Base-by-base conservation (phyloP, 2,797 vertebrate species). In the Anguilla marmorata region DNA sequence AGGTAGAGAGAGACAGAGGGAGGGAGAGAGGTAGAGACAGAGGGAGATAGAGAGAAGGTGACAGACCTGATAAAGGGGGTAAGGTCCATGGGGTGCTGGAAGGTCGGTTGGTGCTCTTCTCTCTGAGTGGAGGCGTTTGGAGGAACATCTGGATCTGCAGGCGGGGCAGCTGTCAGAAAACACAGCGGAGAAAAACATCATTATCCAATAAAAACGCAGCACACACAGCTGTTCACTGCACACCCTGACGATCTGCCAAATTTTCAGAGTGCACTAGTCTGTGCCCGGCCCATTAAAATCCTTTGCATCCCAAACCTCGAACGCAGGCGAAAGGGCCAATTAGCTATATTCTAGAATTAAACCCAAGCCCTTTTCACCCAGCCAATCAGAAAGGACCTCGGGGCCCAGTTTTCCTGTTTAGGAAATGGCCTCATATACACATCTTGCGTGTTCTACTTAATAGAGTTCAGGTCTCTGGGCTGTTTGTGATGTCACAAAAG, bases 31-130 rank as follows among this genome's bases (percentile, higher is more conserved):
- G 11, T 11, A 11, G 52, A 54, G 8, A 54, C 8, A 54, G 52
- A 54, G 52, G 11, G 52, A 54, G 52, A 54, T 0, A 50, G 50
- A 9, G 50, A 50, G 50, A 50, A 9, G 9, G 50, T 6, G 50
- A 50, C 82, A 72, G 95, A 88, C 94, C 95, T 95, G 93, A 93
- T 92, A 74, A 93, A 92, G 76, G 93, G 89, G 45, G 89, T 92
- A 91, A 85, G 90, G 91, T 94, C 93, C 90, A 91, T 91, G 27
- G 89, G 86, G 45, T 86, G 24, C 63, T 0, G 84, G 37, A 52
- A 8, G 21, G 66, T 1, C 21, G 72, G 41, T 30, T 89, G 80
- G 33, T 48, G 27, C 21, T 60, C 58, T 69, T 86, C 24, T 24
- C 52, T 66, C 48, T 14, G 85, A 66, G 37, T 19, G 8, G 12